Conservation (phyloP, 1,140 invertebrate genomes). For the Xylocopa sonorina region DNA sequence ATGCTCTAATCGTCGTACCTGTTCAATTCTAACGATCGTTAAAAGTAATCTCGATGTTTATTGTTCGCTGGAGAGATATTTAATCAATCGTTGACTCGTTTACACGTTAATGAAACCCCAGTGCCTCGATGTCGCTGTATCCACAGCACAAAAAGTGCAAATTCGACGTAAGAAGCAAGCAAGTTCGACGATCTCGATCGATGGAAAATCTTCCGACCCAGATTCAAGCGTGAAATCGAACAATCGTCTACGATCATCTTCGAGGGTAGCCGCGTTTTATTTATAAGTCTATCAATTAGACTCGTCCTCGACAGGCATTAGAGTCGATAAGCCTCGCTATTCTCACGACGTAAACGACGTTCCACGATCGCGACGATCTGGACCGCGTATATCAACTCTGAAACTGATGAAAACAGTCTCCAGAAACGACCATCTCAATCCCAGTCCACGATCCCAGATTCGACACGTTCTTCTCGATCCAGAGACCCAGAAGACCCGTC, state of each 20-base stretch:
- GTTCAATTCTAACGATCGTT: background rate
- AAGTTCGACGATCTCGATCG: background rate
- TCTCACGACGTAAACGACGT: slow-evolving; percentile 26
- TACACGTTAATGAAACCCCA: background rate
- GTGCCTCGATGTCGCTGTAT: background rate
- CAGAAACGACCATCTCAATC: too few species aligned
- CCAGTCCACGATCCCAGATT: too few species aligned
- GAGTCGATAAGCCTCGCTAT: slow-evolving; percentile 60
- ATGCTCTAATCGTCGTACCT: background rate
- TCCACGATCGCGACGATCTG: background rate
- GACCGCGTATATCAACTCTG: background rate
- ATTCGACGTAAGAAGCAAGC: background rate
- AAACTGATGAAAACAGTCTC: background rate
- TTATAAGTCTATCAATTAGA: slow-evolving; percentile 72
- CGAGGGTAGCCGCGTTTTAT: slow-evolving; percentile 65
- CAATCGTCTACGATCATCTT: slow-evolving; percentile 35
- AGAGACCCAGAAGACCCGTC: background rate
- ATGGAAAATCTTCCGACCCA: slow-evolving; percentile 41
- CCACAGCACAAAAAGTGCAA: background rate
- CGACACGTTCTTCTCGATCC: background rate
- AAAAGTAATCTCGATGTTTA: background rate
- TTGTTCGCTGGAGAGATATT: background rate
- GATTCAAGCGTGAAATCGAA: slow-evolving; percentile 46
- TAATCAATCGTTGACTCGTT: background rate
- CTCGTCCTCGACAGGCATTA: slow-evolving; percentile 72